Percentiles rank a stretch among this genome's conserved stretches.
These are phyloP conservation scores for Labeo rohita DNA, from an alignment of 2,113 vertebrate species.

Conservation along the genomic window DNA sequence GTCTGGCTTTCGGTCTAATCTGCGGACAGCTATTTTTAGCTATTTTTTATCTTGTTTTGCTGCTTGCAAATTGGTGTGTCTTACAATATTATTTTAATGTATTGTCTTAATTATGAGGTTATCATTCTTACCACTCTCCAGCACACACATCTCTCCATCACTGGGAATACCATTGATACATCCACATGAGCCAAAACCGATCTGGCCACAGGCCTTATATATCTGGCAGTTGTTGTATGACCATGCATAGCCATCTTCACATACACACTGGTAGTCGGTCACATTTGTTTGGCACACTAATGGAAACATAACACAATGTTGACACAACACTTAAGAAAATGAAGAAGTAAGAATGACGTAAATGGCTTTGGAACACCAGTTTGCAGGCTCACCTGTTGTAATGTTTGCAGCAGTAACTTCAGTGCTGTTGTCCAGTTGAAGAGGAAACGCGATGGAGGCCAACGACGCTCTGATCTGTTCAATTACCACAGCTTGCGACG, in stretches of 20 bases:
- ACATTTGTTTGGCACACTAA: slow-evolving; percentile 52
- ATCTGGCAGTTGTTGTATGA: slow-evolving; percentile 27
- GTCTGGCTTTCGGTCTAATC: too few relatives aligned
- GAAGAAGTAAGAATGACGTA: background rate
- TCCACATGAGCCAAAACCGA: slow-evolving; percentile 18
- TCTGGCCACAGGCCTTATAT: slow-evolving; percentile 37
- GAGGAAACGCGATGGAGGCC: slow-evolving; percentile 50
- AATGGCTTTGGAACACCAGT: background rate
- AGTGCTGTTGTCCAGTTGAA: slow-evolving; percentile 53
- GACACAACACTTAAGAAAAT: background rate
- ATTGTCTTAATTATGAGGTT: background rate
- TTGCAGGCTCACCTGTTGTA: slow-evolving; percentile 63
- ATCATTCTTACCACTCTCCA: slow-evolving; percentile 34
- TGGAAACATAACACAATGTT: slow-evolving; percentile 1
- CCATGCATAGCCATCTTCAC: slow-evolving; percentile 52
- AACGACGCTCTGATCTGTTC: slow-evolving; percentile 37
- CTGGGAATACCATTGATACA: slow-evolving; percentile 40
- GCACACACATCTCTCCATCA: slow-evolving; percentile 47
- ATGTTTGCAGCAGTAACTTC: slow-evolving; percentile 47
- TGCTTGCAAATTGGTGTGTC: too few relatives aligned
- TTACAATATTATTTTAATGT: too few relatives aligned
- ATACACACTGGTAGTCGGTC: slow-evolving; percentile 50
- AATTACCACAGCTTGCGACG: slow-evolving; percentile 45
- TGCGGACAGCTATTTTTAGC: too few relatives aligned
- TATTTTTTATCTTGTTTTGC: too few relatives aligned